Evolutionary conservation across 2,797 vertebrate genomes (phyloP).

Genomic region (Muscicapa comitata): DNA sequence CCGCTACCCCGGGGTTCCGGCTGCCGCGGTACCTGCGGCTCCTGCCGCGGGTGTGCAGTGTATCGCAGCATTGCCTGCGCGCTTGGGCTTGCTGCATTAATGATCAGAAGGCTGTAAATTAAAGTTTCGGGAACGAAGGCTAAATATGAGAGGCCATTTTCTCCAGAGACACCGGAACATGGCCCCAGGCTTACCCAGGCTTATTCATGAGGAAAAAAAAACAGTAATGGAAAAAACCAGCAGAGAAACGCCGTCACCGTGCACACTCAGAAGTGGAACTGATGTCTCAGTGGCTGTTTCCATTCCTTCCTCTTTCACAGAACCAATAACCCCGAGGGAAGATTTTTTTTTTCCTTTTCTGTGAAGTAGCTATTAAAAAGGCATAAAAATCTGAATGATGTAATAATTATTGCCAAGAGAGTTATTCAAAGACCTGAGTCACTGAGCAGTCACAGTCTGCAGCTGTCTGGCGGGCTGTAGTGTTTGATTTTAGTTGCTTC

Average conservation of each 20-base stretch:
- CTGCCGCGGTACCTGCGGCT: neutral
- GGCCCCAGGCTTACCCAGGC: neutral
- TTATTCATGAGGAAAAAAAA: neutral
- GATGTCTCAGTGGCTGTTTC: neutral
- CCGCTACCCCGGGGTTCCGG: fast-evolving
- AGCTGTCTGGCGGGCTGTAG: neutral
- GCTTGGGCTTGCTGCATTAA: neutral
- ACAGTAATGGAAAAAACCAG: neutral
- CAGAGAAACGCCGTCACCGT: neutral
- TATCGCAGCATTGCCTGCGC: fast-evolving
- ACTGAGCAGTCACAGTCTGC: neutral
- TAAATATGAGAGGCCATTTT: neutral
- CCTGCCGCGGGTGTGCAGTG: fast-evolving
- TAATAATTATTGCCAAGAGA: neutral
- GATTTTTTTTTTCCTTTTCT: neutral
- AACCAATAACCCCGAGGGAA: neutral
- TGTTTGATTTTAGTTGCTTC: neutral
- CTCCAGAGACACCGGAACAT: neutral
- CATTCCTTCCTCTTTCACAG: neutral
- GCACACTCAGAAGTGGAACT: neutral
- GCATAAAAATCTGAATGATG: neutral
- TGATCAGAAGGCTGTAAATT: fast-evolving
- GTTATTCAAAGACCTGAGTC: constrained; percentile 18
- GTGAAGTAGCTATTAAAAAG: neutral
- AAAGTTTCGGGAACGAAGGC: neutral